phyloP scores from a whole-genome alignment of 2,113 vertebrate species.

The Mustela nigripes region DNA sequence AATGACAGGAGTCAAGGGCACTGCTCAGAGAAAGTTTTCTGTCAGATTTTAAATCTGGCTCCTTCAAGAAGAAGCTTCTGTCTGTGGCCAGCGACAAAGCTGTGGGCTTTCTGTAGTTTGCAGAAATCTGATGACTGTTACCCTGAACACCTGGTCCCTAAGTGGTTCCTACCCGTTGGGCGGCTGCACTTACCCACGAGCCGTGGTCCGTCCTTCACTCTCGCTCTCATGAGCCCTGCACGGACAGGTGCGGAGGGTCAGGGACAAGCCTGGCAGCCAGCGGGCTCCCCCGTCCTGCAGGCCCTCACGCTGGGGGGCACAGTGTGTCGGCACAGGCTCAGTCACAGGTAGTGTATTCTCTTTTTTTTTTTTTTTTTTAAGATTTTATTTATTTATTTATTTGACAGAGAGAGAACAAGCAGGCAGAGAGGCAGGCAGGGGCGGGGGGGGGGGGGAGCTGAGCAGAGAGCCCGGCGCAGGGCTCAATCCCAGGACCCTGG shows the following conservation, averaged over 20 bases:
- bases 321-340: background rate
- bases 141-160: background rate
- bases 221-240: background rate
- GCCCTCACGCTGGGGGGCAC: background rate
- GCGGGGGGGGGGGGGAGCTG: no score
- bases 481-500: no score
- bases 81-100: background rate
- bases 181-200: fast-evolving
- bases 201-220: background rate
- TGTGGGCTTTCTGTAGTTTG: background rate
- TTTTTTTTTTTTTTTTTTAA: no score
- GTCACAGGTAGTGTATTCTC: background rate
- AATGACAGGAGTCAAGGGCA: background rate
- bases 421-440: no score
- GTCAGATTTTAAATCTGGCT: background rate
- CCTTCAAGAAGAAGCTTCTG: background rate
- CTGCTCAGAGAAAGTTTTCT: background rate
- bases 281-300: no score
- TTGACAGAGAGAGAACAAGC: no score
- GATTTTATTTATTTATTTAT: no score
- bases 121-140: fast-evolving
- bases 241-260: background rate
- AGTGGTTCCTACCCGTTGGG: background rate
- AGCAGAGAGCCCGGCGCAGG: no score
- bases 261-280: background rate